These are phyloP conservation scores for Cantharis nigra DNA, from an alignment of 2,888 invertebrate species.

Conservation along the genomic window DNA sequence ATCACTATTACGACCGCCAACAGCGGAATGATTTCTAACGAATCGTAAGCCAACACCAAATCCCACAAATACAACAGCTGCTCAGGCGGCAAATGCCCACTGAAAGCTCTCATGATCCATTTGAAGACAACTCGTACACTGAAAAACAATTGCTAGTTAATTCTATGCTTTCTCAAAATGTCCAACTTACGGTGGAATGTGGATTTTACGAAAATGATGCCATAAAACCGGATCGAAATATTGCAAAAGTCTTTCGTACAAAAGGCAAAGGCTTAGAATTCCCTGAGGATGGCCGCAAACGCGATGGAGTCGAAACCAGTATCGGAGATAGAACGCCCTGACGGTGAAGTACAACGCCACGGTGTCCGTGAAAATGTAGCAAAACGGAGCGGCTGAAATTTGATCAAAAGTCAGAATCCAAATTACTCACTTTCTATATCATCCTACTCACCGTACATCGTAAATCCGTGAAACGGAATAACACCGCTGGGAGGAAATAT, in stretches of 20 bases:
- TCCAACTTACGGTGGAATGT: constrained; percentile 87
- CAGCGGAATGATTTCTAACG: constrained; percentile 86
- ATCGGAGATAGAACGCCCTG: constrained; percentile 86
- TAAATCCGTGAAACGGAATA: constrained; percentile 95
- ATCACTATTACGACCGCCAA: constrained; percentile 83
- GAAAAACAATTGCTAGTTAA: constrained; percentile 24
- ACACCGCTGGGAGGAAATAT: constrained; percentile 92
- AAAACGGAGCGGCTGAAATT: constrained; percentile 86
- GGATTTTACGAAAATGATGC: constrained; percentile 86
- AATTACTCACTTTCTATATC: too few relatives aligned
- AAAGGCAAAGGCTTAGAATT: constrained; percentile 84
- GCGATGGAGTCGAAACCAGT: constrained; percentile 90
- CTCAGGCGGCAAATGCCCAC: constrained; percentile 91
- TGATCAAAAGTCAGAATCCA: not conserved
- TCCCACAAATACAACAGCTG: constrained; percentile 94
- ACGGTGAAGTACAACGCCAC: constrained; percentile 87
- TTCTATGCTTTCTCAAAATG: not conserved
- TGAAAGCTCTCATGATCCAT: constrained; percentile 96
- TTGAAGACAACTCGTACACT: constrained; percentile 92
- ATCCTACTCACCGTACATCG: constrained; percentile 84
- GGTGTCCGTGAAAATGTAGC: constrained; percentile 90
- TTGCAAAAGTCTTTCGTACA: constrained; percentile 88
- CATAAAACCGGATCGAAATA: constrained; percentile 89
- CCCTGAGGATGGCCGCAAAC: constrained; percentile 94
- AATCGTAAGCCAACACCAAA: constrained; percentile 88